These are phyloP conservation scores for Euglossa dilemma DNA, from an alignment of 1,140 invertebrate species.

Conservation along the genomic window DNA sequence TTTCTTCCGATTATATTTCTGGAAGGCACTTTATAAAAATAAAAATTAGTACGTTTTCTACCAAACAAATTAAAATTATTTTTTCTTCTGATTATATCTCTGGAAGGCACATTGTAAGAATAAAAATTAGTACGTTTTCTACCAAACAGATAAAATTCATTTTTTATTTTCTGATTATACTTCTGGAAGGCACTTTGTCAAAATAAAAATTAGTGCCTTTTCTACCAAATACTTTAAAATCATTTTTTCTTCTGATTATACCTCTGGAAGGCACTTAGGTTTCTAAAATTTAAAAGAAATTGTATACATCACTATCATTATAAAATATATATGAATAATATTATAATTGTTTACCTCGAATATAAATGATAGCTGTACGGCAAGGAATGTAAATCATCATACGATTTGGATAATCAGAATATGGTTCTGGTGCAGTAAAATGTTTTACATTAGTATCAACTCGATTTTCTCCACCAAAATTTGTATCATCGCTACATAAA, in stretches of 20 bases:
- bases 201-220: too few relatives aligned
- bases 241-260: neutral
- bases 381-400: conserved; percentile 88
- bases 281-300: conserved; percentile 19
- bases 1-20: too few relatives aligned
- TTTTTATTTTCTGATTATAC: too few relatives aligned
- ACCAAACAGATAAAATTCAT: too few relatives aligned
- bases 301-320: neutral
- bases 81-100: too few relatives aligned
- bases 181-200: too few relatives aligned
- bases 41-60: too few relatives aligned
- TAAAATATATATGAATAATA: conserved; percentile 5
- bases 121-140: too few relatives aligned
- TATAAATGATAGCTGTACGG: conserved; percentile 87
- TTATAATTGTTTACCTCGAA: conserved; percentile 72
- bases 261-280: neutral
- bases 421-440: conserved; percentile 86
- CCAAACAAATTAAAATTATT: too few relatives aligned
- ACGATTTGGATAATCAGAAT: conserved; percentile 85
- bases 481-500: conserved; percentile 90
- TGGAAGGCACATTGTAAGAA: too few relatives aligned
- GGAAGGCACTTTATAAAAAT: too few relatives aligned
- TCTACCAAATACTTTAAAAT: neutral
- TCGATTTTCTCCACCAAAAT: conserved; percentile 92
- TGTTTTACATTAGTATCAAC: conserved; percentile 89